Evolutionary conservation across 2,113 vertebrate genomes (phyloP).

Genomic region (Saccopteryx bilineata): DNA sequence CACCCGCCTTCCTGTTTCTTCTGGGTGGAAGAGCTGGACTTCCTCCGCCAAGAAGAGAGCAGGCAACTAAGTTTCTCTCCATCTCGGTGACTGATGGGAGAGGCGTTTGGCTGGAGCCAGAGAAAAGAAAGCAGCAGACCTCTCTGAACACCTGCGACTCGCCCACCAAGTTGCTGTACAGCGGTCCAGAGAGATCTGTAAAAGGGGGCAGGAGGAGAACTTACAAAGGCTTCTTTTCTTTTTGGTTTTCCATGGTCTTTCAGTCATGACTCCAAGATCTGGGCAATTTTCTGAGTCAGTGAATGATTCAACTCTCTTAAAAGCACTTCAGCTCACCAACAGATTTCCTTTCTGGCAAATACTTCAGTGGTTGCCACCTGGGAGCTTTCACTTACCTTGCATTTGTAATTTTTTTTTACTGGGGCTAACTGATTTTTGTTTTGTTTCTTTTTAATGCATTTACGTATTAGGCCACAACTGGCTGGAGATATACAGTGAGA

Average conservation of each 20-base stretch:
- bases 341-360: constrained; percentile 75
- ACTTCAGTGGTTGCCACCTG: not conserved
- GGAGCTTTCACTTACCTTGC: constrained; percentile 53
- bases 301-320: constrained; percentile 81
- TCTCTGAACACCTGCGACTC: not conserved
- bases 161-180: accelerated
- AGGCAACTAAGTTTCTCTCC: not conserved
- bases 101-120: not conserved
- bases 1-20: not conserved
- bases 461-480: constrained; percentile 36
- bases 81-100: not conserved
- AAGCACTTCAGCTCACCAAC: constrained; percentile 69
- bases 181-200: not conserved
- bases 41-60: not conserved
- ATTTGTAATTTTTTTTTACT: constrained; percentile 19
- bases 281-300: constrained; percentile 84
- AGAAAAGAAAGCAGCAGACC: not conserved
- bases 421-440: constrained; percentile 55
- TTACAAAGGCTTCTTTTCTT: constrained; percentile 74
- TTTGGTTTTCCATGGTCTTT: constrained; percentile 76
- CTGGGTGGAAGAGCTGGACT: not conserved
- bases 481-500: constrained; percentile 21
- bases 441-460: constrained; percentile 67
- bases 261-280: constrained; percentile 55
- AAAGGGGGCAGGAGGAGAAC: constrained; percentile 72